Evolutionary conservation across 2,888 invertebrate genomes (phyloP).

Genomic region (Exephanes ischioxanthus): DNA sequence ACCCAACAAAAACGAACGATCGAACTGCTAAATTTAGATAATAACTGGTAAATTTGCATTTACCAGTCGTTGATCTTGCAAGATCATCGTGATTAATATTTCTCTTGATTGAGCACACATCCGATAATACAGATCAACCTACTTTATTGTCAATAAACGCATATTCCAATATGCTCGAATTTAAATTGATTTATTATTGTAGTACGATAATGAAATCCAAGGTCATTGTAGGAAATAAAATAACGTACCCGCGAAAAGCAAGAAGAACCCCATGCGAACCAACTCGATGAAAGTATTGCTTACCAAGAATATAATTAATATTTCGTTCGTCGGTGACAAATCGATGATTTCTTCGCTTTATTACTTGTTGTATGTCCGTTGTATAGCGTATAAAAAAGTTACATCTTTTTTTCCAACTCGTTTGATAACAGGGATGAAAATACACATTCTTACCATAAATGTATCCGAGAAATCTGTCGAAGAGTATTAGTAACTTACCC

Average conservation of each 20-base stretch:
- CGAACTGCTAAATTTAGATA: too few species aligned
- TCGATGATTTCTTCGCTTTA: conserved; percentile 14
- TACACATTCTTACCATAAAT: not conserved
- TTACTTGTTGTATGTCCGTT: not conserved
- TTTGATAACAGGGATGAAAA: not conserved
- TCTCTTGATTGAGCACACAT: too few species aligned
- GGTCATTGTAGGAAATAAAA: not conserved
- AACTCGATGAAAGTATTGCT: conserved; percentile 29
- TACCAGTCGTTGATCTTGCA: too few species aligned
- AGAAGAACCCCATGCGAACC: conserved; percentile 22
- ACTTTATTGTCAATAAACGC: too few species aligned
- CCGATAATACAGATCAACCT: too few species aligned
- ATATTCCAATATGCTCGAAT: not conserved
- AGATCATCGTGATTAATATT: too few species aligned
- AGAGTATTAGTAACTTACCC: not conserved
- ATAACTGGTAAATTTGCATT: too few species aligned
- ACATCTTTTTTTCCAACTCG: not conserved
- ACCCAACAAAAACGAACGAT: too few species aligned
- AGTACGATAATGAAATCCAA: not conserved
- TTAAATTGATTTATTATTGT: not conserved
- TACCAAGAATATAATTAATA: conserved; percentile 41
- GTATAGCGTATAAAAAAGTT: not conserved
- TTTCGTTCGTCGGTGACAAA: conserved; percentile 6
- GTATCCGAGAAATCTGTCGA: not conserved
- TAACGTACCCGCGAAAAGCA: not conserved